Conservation (phyloP, 2,113 vertebrate genomes). For the Podarcis raffonei region DNA sequence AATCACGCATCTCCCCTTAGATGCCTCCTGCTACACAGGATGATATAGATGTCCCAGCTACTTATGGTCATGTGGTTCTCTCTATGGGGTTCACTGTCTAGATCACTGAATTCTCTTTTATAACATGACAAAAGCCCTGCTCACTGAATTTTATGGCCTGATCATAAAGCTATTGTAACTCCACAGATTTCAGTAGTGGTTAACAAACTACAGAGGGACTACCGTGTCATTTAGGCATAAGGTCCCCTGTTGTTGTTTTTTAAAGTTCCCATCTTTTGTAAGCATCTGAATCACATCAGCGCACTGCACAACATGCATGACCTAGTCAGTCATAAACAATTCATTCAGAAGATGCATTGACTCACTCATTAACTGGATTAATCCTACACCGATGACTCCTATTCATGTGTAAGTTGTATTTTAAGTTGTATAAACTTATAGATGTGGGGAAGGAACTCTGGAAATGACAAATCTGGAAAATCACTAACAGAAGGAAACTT, state of each 20-base stretch:
- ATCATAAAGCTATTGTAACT: neutral
- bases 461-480: neutral
- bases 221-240: neutral
- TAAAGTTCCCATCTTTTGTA: neutral
- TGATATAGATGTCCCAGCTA: neutral
- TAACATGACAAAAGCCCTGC: neutral
- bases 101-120: neutral
- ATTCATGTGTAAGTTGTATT: neutral
- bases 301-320: neutral
- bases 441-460: neutral
- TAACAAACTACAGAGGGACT: neutral
- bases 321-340: neutral
- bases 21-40: neutral
- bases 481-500: neutral
- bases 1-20: neutral
- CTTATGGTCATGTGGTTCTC: neutral
- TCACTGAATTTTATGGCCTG: neutral
- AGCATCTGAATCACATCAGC: neutral
- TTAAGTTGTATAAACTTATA: neutral
- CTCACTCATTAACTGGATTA: neutral
- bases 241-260: neutral
- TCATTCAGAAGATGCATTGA: neutral
- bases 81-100: neutral
- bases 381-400: neutral
- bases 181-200: neutral